These are phyloP conservation scores for Ommatoiulus sabulosus DNA, from an alignment of 2,888 invertebrate genomes.

Conservation along the genomic window DNA sequence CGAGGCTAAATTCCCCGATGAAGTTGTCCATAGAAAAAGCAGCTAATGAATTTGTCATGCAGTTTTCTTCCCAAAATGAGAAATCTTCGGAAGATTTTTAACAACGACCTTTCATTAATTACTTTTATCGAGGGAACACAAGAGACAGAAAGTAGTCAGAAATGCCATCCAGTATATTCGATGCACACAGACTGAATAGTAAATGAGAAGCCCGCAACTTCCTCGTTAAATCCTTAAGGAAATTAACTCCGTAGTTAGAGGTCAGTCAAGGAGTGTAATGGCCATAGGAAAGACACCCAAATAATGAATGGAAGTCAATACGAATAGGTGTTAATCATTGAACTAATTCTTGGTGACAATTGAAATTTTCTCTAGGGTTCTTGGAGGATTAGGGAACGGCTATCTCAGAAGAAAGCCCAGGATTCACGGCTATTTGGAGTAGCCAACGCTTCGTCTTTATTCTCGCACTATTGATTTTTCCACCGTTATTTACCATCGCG, in stretches of 20 bases:
- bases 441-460: conserved; percentile 15
- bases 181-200: conserved; percentile 11
- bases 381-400: neutral
- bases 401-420: neutral
- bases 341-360: conserved; percentile 13
- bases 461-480: conserved; percentile 10
- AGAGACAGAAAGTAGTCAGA: neutral
- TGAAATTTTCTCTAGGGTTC: conserved; percentile 31
- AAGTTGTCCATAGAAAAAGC: too few relatives aligned
- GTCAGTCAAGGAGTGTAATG: neutral
- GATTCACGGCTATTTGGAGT: neutral
- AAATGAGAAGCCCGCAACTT: neutral
- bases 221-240: neutral
- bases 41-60: too few relatives aligned
- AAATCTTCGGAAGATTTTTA: too few relatives aligned
- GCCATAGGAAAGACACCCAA: neutral
- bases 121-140: neutral
- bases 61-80: too few relatives aligned
- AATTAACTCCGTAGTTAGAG: neutral
- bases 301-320: conserved; percentile 1
- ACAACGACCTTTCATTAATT: neutral
- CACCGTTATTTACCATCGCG: conserved; percentile 3
- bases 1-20: too few relatives aligned
- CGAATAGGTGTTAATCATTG: neutral
- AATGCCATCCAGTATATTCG: neutral